Conservation (phyloP, 2,888 invertebrate species). For the Tyria jacobaeae region DNA sequence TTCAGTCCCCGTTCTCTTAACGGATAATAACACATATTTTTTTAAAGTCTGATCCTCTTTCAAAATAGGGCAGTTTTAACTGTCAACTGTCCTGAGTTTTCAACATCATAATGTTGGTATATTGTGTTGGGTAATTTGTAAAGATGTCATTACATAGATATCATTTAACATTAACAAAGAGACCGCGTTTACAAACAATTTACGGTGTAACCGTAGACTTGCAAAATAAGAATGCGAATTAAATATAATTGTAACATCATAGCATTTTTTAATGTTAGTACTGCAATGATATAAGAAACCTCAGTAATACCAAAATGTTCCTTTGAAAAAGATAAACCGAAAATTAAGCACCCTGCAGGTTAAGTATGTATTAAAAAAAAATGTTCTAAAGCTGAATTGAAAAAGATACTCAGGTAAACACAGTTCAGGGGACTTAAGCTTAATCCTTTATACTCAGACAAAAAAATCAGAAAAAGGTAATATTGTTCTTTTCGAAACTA, state of each 20-base stretch:
- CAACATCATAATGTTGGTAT: too few species aligned
- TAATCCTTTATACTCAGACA: not conserved
- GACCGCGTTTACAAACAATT: conserved; percentile 45
- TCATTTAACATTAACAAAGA: conserved; percentile 31
- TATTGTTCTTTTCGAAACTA: not conserved
- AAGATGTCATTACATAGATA: conserved; percentile 27
- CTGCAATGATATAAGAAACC: too few species aligned
- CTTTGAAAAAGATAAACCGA: not conserved
- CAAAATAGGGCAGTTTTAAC: not conserved
- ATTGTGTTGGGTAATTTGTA: conserved; percentile 9
- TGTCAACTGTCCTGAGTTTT: not conserved
- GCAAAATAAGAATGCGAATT: conserved; percentile 28
- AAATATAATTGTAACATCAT: conserved; percentile 26
- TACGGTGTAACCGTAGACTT: conserved; percentile 32
- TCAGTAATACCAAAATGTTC: not conserved
- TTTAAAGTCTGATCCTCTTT: not conserved
- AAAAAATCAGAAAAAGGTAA: not conserved
- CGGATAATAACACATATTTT: not conserved
- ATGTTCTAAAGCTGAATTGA: too few species aligned
- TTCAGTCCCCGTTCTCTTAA: not conserved
- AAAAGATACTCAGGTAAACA: too few species aligned
- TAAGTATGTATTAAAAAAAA: too few species aligned
- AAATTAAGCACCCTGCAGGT: not conserved
- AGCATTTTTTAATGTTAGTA: conserved; percentile 7
- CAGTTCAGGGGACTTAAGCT: too few species aligned